Evolutionary conservation across 2,888 invertebrate genomes (phyloP).

Genomic region (Phoenoteleia sp.): DNA sequence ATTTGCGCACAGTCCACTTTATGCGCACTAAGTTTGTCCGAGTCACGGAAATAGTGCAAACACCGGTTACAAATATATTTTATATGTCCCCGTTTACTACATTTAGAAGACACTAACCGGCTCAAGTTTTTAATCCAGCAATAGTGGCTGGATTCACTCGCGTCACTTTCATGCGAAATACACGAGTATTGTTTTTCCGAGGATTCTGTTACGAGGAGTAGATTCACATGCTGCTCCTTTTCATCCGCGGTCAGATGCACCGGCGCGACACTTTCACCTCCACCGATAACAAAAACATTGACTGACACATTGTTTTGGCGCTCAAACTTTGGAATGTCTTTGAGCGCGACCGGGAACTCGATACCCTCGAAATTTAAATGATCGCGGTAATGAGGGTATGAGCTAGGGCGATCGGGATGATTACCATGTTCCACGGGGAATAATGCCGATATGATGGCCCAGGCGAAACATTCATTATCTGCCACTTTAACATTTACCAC

Average conservation of each 20-base stretch:
- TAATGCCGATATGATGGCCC: constrained; percentile 20
- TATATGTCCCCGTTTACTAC: not conserved
- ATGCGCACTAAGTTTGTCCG: not conserved
- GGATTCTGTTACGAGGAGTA: not conserved
- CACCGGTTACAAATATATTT: not conserved
- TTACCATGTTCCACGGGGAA: not conserved
- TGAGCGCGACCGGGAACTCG: constrained; percentile 17
- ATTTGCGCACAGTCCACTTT: not conserved
- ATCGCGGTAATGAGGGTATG: constrained; percentile 12
- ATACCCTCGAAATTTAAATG: constrained; percentile 43
- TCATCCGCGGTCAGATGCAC: not conserved
- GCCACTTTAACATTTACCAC: constrained; percentile 11
- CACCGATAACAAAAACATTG: constrained; percentile 1
- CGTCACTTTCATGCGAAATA: not conserved
- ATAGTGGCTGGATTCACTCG: not conserved
- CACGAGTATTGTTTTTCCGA: no score
- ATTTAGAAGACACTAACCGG: not conserved
- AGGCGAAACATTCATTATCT: constrained; percentile 11
- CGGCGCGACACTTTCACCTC: not conserved
- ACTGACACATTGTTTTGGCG: constrained; percentile 31
- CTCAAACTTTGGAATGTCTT: constrained; percentile 48
- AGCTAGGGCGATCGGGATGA: not conserved
- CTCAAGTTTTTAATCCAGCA: not conserved
- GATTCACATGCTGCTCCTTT: not conserved
- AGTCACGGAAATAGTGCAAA: not conserved